A percentile compares a stretch with the other conserved stretches of the same genome.
Evolutionary conservation across 2,888 invertebrate genomes (phyloP).

Genomic region (Hipparchia sbordonii): DNA sequence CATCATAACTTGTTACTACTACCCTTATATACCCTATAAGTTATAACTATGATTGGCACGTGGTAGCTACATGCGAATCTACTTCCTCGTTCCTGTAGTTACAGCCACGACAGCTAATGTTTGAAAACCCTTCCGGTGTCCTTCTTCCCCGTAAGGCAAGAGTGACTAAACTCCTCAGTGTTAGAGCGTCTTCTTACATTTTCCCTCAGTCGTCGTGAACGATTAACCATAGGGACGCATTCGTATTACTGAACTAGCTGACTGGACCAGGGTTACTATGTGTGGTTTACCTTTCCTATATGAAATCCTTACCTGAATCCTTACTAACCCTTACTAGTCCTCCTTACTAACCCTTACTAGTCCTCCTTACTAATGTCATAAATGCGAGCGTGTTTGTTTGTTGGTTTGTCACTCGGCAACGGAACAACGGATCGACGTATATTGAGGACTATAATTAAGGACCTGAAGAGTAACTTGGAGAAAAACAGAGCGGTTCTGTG

Average conservation of each 20-base stretch:
- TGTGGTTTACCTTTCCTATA: not conserved
- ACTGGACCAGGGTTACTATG: not conserved
- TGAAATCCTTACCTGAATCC: no score
- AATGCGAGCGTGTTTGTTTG: no score
- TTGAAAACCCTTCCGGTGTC: constrained; percentile 7
- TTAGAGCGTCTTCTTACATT: not conserved
- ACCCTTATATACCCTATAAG: no score
- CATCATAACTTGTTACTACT: no score
- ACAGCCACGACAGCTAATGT: not conserved
- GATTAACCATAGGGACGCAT: not conserved
- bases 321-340: not conserved
- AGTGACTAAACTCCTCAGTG: constrained; percentile 9
- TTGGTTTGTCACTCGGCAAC: no score
- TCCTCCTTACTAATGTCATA: no score
- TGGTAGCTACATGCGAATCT: not conserved
- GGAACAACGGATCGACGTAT: no score
- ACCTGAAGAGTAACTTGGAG: no score
- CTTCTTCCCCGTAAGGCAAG: not conserved
- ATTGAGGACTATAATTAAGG: no score
- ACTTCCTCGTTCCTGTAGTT: not conserved
- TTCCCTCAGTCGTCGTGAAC: not conserved
- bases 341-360: not conserved
- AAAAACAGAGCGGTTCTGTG: no score
- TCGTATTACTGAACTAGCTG: not conserved
- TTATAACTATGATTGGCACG: not conserved